Conservation (phyloP, 2,797 vertebrate genomes). For the Limnodromus scolopaceus region DNA sequence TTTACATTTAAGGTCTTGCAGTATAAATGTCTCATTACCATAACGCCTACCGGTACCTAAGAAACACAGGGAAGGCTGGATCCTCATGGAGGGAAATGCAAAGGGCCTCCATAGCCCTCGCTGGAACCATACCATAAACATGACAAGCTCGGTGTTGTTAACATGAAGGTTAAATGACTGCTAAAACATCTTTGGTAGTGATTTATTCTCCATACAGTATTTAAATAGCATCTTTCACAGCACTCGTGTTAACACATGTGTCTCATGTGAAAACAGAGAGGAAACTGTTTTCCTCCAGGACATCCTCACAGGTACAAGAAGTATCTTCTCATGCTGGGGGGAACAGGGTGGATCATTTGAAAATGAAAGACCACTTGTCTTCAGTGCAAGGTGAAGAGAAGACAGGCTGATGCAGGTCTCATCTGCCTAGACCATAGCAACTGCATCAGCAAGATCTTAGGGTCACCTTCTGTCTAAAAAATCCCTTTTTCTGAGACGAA, state of each 20-base stretch:
- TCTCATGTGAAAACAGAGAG: too few relatives aligned
- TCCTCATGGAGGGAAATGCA: neutral
- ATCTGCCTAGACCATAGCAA: neutral
- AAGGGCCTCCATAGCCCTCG: neutral
- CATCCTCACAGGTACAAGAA: neutral
- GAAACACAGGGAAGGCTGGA: neutral
- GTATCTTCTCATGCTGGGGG: rapidly evolving
- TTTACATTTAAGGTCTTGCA: neutral
- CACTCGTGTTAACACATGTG: too few relatives aligned
- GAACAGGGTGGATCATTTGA: neutral
- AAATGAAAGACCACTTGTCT: neutral
- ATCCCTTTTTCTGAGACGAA: neutral
- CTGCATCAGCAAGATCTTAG: neutral
- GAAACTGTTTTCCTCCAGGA: neutral
- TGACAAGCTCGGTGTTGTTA: neutral
- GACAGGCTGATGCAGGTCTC: neutral
- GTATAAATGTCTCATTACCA: neutral
- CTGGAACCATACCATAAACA: neutral
- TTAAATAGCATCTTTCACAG: neutral
- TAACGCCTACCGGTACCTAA: neutral
- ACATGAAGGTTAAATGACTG: rapidly evolving
- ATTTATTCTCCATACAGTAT: neutral
- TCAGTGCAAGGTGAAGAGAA: neutral
- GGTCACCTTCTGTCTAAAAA: neutral
- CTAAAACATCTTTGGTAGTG: neutral